Percentiles rank a stretch among this genome's conserved stretches.
These are phyloP conservation scores for Oryzias woworae DNA, from an alignment of 2,113 vertebrate genomes.

Conservation along the genomic window DNA sequence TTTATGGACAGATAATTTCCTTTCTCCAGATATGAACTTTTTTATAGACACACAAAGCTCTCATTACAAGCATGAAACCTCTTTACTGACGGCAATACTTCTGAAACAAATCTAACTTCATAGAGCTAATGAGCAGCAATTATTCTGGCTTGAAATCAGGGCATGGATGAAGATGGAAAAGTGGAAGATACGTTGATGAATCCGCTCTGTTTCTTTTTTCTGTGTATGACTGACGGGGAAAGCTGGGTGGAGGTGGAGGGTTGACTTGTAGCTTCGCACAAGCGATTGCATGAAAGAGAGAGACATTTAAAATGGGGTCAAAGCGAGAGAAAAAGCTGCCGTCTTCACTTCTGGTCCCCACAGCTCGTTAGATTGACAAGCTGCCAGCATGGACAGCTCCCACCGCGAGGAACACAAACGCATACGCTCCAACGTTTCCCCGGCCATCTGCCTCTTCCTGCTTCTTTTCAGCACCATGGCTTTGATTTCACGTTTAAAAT, in stretches of 20 bases:
- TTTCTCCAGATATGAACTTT: too few relatives aligned
- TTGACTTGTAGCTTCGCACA: conserved; percentile 70
- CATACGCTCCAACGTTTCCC: conserved; percentile 67
- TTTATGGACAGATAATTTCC: too few relatives aligned
- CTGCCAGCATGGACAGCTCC: conserved; percentile 55
- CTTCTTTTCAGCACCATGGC: conserved; percentile 8
- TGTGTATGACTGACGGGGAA: conserved; percentile 73
- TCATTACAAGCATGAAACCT: too few relatives aligned
- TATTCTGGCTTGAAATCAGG: conserved; percentile 65
- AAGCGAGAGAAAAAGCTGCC: conserved; percentile 77
- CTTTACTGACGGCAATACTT: too few relatives aligned
- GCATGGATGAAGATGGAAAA: conserved; percentile 31
- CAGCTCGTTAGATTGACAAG: conserved; percentile 69
- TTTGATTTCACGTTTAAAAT: conserved; percentile 17
- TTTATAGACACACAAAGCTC: too few relatives aligned
- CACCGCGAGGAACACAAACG: conserved; percentile 50
- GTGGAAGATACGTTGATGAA: conserved; percentile 10
- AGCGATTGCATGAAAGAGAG: conserved; percentile 75
- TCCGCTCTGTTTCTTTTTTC: conserved; percentile 29
- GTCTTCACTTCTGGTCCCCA: conserved; percentile 44
- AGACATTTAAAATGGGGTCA: conserved; percentile 45
- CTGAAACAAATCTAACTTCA: too few relatives aligned
- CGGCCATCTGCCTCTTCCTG: conserved; percentile 29
- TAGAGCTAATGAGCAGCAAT: conserved; percentile 69
- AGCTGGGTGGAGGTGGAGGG: conserved; percentile 78